A percentile compares a stretch with the other conserved stretches of the same genome.
Evolutionary conservation across 2,113 vertebrate species (phyloP).

Genomic region (Cyphomyrus plagiostoma): DNA sequence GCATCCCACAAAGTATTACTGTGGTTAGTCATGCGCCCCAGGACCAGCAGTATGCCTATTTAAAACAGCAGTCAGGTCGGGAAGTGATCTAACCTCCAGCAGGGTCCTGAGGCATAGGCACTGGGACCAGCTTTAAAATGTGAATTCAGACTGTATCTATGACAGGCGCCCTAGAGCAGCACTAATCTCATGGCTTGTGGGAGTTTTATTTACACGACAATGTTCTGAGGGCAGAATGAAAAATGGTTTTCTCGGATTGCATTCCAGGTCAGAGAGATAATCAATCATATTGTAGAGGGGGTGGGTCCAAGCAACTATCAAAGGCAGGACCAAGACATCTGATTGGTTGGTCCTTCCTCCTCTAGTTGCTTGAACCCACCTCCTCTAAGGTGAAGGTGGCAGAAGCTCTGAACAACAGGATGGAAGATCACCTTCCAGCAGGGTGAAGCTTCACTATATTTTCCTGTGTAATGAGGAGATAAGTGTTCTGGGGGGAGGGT

Average conservation of each 20-base stretch:
- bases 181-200: not conserved
- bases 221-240: no score
- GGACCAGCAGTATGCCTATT: not conserved
- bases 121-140: not conserved
- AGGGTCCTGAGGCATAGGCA: not conserved
- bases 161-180: not conserved
- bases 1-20: not conserved
- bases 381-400: not conserved
- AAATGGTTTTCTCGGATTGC: no score
- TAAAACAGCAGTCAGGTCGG: constrained; percentile 20
- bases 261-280: no score
- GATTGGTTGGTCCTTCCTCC: no score
- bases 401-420: not conserved
- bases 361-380: no score
- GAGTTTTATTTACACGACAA: no score
- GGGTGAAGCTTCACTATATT: not conserved
- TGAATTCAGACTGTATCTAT: not conserved
- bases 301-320: no score
- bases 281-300: no score
- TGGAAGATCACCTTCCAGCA: not conserved
- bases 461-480: not conserved
- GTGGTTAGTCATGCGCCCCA: not conserved
- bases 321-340: no score
- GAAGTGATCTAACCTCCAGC: constrained; percentile 5
- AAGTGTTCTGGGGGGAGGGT: not conserved